Base-by-base conservation (phyloP, 2,888 invertebrate genomes). In the Cerastoderma edule region DNA sequence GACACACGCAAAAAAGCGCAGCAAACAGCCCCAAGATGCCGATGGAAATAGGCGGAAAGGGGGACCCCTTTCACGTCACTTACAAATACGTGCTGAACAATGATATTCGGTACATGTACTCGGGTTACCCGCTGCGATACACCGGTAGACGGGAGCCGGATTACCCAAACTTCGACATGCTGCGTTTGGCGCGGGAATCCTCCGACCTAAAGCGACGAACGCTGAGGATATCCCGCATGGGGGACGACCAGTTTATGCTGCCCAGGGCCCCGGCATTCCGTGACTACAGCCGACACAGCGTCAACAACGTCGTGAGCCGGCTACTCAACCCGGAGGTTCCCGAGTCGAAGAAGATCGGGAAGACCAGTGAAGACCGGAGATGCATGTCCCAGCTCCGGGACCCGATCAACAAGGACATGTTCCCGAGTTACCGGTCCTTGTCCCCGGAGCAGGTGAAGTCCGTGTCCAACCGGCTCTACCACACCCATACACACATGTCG, bases 91-190 rank as follows among this genome's bases (percentile, higher is more conserved):
- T 85, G 2, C 50, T 86, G 35, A 83, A 83, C 70, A 83, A 85
- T 76, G 83, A 86, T 56, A 81, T 86, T 8, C 78, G 83, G 10
- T 86, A 86, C 53, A 83, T 85, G 80, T 85, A 86, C 71, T 84
- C 83, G 50, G 86, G 86, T 2, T 78, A 78, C 48, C 86, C 84
- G 2, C 46, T 79, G 22, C 71, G 73, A 10, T 78, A 78, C 66
- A 83, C 67, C 54, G 82, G 83, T 13, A 54, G 84, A 8, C 69
- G 83, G 56, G 81, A 78, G 39, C 82, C 82, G 24, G 86, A 86
- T 48, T 86, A 86, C 56, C 86, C 86, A 5, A 86, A 86, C 67
- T 86, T 86, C 64, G 86, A 86, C 56, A 86, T 86, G 86, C 72
- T 86, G 16, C 68, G 86, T 19, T 65, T 86, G 10, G 78, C 80